These are phyloP conservation scores for Liparis tanakae DNA, from an alignment of 2,797 vertebrate species.

Conservation along the genomic window DNA sequence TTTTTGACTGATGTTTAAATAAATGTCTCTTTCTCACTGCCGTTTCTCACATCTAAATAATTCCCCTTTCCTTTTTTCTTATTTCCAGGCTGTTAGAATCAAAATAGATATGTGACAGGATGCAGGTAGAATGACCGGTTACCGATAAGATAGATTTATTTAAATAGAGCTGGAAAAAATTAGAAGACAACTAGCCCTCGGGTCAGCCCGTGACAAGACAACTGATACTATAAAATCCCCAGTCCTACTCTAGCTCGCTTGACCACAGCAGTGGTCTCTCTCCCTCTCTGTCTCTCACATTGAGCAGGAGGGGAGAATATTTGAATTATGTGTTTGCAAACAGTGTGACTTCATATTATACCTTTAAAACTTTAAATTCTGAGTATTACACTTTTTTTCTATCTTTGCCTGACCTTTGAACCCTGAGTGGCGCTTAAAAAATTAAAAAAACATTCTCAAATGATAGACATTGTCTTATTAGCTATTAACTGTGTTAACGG, in stretches of 20 bases:
- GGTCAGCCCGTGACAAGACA: too few relatives aligned
- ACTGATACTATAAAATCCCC: too few relatives aligned
- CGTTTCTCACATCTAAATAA: slow-evolving; percentile 12
- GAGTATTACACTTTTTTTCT: neutral
- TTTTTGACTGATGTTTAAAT: neutral
- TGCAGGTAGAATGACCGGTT: slow-evolving; percentile 71
- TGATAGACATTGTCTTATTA: too few relatives aligned
- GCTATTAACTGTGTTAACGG: too few relatives aligned
- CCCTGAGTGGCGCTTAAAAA: too few relatives aligned
- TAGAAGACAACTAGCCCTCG: too few relatives aligned
- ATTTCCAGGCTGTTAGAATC: slow-evolving; percentile 66
- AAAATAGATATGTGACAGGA: slow-evolving; percentile 76
- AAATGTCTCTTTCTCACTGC: neutral
- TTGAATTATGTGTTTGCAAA: neutral
- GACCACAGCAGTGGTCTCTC: too few relatives aligned
- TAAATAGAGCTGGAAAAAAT: too few relatives aligned
- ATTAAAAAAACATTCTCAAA: too few relatives aligned
- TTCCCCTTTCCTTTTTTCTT: neutral
- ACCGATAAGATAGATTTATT: slow-evolving; percentile 20
- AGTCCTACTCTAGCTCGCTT: too few relatives aligned
- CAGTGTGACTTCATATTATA: too few relatives aligned
- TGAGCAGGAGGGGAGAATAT: neutral
- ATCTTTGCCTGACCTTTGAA: neutral
- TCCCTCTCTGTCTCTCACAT: neutral
- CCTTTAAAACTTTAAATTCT: too few relatives aligned